phyloP scores from a whole-genome alignment of 2,888 invertebrate species.

The Tachina grossa region DNA sequence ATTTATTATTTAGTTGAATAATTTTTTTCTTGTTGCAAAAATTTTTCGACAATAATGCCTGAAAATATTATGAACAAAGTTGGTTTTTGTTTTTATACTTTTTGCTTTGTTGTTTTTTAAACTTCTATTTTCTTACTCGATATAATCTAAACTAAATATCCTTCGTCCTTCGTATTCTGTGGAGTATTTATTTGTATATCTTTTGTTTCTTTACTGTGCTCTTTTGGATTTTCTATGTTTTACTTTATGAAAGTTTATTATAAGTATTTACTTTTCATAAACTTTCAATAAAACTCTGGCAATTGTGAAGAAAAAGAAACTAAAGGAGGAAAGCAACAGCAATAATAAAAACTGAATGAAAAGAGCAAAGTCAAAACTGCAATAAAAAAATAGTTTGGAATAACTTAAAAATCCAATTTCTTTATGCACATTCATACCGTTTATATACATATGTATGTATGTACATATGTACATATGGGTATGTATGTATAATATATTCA shows the following conservation, averaged over 20 bases:
- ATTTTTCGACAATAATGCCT: slow-evolving; percentile 58
- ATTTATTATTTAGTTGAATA: slow-evolving; percentile 38
- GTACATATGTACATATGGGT: slow-evolving; percentile 3
- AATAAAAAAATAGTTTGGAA: slow-evolving; percentile 71
- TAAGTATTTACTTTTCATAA: slow-evolving; percentile 67
- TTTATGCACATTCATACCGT: neutral
- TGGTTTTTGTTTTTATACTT: slow-evolving; percentile 46
- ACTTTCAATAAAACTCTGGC: slow-evolving; percentile 48
- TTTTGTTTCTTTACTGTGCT: slow-evolving; percentile 9
- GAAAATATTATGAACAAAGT: slow-evolving; percentile 54
- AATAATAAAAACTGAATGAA: slow-evolving; percentile 27
- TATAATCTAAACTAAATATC: slow-evolving; percentile 47
- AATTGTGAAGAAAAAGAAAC: slow-evolving; percentile 35
- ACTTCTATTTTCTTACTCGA: slow-evolving; percentile 10
- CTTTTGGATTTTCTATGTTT: slow-evolving; percentile 45
- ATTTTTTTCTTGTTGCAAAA: slow-evolving; percentile 49
- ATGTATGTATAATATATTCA: neutral
- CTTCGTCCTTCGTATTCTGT: slow-evolving; percentile 43
- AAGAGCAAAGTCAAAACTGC: slow-evolving; percentile 67
- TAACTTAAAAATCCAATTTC: slow-evolving; percentile 65
- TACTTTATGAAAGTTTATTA: slow-evolving; percentile 58
- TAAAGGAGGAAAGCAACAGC: slow-evolving; percentile 26
- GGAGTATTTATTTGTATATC: slow-evolving; percentile 28
- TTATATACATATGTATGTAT: neutral
- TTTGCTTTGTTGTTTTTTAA: slow-evolving; percentile 18